Conservation (phyloP, 23 tunicate species). For the Halocynthia aurantium region DNA sequence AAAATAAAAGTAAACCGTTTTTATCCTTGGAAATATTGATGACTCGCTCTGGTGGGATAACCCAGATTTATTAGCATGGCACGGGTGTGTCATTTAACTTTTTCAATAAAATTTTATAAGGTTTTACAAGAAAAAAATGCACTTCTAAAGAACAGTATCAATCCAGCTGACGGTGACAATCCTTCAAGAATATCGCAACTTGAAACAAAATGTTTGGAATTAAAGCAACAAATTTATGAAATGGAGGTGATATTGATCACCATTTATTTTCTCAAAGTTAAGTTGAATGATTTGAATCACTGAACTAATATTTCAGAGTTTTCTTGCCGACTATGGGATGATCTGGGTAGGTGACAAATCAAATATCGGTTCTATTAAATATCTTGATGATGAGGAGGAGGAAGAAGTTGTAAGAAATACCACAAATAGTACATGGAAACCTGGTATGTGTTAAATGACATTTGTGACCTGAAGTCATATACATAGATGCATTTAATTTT, state of each 20-base stretch:
- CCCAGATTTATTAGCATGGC: no score
- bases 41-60: background rate
- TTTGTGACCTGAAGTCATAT: background rate
- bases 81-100: background rate
- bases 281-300: background rate
- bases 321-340: slow-evolving; percentile 94
- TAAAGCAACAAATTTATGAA: slow-evolving; percentile 62
- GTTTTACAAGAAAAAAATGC: slow-evolving; percentile 61
- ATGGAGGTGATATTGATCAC: slow-evolving; percentile 49
- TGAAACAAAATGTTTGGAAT: slow-evolving; percentile 61
- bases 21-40: background rate
- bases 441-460: background rate
- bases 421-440: slow-evolving; percentile 16
- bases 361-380: slow-evolving; percentile 23
- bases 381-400: slow-evolving; percentile 26
- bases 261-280: background rate
- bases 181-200: slow-evolving; percentile 32
- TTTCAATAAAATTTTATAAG: slow-evolving; percentile 5
- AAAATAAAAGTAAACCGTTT: slow-evolving; percentile 47
- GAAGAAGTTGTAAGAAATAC: slow-evolving; percentile 1
- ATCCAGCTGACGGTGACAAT: slow-evolving; percentile 19
- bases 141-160: slow-evolving; percentile 17
- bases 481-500: background rate
- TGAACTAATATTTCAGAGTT: slow-evolving; percentile 33
- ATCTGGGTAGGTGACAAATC: slow-evolving; percentile 90